Evolutionary conservation across 1,140 invertebrate genomes (phyloP), one percentile per base, ranked within the genome.

Genomic region (Drosophila athabasca): DNA sequence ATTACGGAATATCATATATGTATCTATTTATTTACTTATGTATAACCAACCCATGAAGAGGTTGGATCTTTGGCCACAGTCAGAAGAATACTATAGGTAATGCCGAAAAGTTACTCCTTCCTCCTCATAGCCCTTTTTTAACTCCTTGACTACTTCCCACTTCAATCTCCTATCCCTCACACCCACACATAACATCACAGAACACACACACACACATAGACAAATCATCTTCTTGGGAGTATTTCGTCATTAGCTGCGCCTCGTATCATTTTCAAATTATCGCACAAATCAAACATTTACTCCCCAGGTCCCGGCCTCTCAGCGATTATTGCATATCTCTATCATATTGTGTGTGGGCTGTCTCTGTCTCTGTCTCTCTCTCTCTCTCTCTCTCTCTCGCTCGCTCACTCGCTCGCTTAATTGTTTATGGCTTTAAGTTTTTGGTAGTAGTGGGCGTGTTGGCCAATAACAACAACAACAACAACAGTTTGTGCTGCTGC

Each of bases 211-310:
- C 17, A 19, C n/a, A 3, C 31, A 3, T 3, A 35, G 3, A 39
- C 8, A 43, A 22, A 35, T 62, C 58, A 64, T 73, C 49, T 64
- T 73, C 45, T 43, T 65, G n/a, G 29, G 13, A 17, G 29, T 55
- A 53, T 59, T 58, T 50, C 44, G 45, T 44, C 62, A 72, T 55
- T 39, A 29, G 52, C 64, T 70, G 73, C 62, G 70, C 45, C 53
- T 4, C 54, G 57, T 76, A 81, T 81, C 72, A 76, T 81, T 80
- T 81, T 81, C 78, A 43, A 76, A 80, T 76, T 80, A 80, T 81
- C 71, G 76, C 52, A 76, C 72, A 76, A 75, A 58, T 75, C 70
- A 75, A 75, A 75, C 66, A 75, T 75, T 75, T 75, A 66, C 70
- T 26, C 48, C 52, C 11, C 46, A 61, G 59, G 41, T 54, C 41